phyloP scores from a whole-genome alignment of 1,140 invertebrate species.

The Papilio xuthus region DNA sequence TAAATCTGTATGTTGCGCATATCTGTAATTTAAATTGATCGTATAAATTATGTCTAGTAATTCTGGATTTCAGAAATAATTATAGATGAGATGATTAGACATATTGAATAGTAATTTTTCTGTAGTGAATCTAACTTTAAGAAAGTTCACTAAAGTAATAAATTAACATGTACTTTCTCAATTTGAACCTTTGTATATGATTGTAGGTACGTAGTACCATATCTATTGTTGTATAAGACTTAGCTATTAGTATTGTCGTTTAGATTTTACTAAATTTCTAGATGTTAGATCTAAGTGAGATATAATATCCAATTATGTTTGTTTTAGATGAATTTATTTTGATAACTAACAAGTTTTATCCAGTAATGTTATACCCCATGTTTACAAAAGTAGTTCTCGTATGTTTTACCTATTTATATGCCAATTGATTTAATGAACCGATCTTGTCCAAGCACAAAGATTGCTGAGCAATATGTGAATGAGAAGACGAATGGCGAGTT shows the following conservation, averaged over 20 bases:
- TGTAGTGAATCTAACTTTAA: slow-evolving; percentile 38
- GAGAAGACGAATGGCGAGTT: not conserved
- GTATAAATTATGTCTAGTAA: slow-evolving; percentile 1
- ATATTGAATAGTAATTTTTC: slow-evolving; percentile 28
- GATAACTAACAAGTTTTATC: slow-evolving; percentile 70
- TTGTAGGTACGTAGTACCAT: slow-evolving; percentile 44
- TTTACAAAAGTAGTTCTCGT: slow-evolving; percentile 47
- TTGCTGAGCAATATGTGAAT: not conserved
- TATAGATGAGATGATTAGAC: slow-evolving; percentile 24
- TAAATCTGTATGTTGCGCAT: slow-evolving; percentile 29
- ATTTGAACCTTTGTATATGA: slow-evolving; percentile 44
- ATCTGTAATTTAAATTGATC: slow-evolving; percentile 29
- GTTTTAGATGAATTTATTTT: slow-evolving; percentile 78
- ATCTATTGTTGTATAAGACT: slow-evolving; percentile 51
- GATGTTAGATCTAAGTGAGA: slow-evolving; percentile 58
- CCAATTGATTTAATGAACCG: not conserved
- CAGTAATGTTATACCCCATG: slow-evolving; percentile 56
- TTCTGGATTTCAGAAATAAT: slow-evolving; percentile 29
- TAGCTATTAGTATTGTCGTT: slow-evolving; percentile 69
- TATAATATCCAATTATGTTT: slow-evolving; percentile 57
- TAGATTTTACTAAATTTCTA: slow-evolving; percentile 71
- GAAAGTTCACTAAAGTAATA: slow-evolving; percentile 40
- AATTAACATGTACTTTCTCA: slow-evolving; percentile 39
- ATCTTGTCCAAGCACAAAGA: not conserved
- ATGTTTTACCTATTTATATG: slow-evolving; percentile 41